These are phyloP conservation scores for Ornithoptera priamus DNA, from an alignment of 2,888 invertebrate genomes.

Conservation along the genomic window DNA sequence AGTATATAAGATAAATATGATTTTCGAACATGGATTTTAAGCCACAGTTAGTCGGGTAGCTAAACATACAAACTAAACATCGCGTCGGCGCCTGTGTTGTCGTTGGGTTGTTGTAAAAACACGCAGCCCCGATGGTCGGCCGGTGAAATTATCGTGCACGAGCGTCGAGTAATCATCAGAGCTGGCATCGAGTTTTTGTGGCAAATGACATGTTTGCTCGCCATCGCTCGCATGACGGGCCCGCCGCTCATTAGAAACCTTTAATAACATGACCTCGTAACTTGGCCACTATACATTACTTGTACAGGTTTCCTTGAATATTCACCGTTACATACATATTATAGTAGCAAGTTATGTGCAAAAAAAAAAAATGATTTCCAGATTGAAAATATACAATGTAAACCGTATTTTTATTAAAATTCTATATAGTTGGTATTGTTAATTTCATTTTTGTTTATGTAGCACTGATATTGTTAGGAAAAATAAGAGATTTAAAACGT, in stretches of 20 bases:
- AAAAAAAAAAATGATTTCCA: no score
- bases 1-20: no score
- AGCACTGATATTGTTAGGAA: no score
- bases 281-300: background rate
- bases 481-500: no score
- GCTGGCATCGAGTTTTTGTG: conserved; percentile 47
- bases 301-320: conserved; percentile 3
- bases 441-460: no score
- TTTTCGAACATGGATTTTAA: no score
- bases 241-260: conserved; percentile 37
- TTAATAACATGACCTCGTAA: conserved; percentile 27
- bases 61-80: conserved; percentile 37
- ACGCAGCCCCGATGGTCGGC: conserved; percentile 36
- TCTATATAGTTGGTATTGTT: no score
- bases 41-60: conserved; percentile 10
- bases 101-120: conserved; percentile 38
- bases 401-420: no score
- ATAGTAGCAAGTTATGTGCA: background rate
- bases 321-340: conserved; percentile 8
- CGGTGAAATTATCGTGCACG: conserved; percentile 47
- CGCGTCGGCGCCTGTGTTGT: conserved; percentile 38
- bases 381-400: no score
- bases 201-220: conserved; percentile 54
- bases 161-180: conserved; percentile 48
- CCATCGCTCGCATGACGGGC: conserved; percentile 32